Percentiles rank a stretch among this genome's conserved stretches.
Evolutionary conservation across 2,888 invertebrate species (phyloP).

Genomic region (Epicampocera succincta): DNA sequence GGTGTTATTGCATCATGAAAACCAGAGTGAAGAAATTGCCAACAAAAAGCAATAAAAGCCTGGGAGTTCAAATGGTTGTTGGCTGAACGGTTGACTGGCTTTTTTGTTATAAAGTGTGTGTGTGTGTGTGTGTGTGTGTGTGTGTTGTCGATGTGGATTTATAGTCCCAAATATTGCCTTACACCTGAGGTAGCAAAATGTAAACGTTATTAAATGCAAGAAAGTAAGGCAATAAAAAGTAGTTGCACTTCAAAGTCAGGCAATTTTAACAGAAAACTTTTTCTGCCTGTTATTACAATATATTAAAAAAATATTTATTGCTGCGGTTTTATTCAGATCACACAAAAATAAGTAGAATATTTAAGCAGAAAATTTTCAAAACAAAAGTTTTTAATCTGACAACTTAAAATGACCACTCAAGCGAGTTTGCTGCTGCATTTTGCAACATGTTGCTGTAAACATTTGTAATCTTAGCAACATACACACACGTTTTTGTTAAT

Average conservation of each 20-base stretch:
- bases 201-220: conserved; percentile 27
- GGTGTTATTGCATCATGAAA: conserved; percentile 75
- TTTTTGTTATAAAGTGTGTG: conserved; percentile 48
- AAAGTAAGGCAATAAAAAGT: conserved; percentile 1
- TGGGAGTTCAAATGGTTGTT: conserved; percentile 31
- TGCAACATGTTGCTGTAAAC: neutral
- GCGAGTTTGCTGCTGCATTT: too few relatives aligned
- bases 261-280: conserved; percentile 34
- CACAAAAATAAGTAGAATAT: too few relatives aligned
- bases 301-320: conserved; percentile 18
- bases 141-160: conserved; percentile 12
- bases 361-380: too few relatives aligned
- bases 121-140: too few relatives aligned
- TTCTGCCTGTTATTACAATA: too few relatives aligned
- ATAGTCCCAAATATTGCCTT: conserved; percentile 31
- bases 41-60: conserved; percentile 11
- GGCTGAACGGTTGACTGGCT: conserved; percentile 23
- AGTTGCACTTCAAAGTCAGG: conserved; percentile 17
- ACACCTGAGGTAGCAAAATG: conserved; percentile 38
- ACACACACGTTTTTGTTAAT: too few relatives aligned
- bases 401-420: too few relatives aligned
- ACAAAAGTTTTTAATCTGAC: too few relatives aligned
- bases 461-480: neutral
- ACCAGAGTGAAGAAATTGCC: conserved; percentile 14
- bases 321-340: neutral